phyloP scores from a whole-genome alignment of 92 coral and sea anemone species.

The Palythoa heliodiscus region DNA sequence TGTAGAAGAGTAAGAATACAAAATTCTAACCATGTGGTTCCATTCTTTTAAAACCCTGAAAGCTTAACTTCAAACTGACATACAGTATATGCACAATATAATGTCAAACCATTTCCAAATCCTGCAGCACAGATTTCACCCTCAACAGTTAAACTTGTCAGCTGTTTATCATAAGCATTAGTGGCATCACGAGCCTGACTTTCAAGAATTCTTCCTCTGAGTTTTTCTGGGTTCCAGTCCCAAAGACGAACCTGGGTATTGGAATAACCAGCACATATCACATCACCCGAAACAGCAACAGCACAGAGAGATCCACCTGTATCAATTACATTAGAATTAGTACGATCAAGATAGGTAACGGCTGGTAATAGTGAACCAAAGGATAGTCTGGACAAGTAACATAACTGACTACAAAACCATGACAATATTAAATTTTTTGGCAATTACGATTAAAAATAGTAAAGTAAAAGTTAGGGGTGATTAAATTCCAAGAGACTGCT shows the following conservation, averaged over 20 bases:
- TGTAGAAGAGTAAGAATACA: too few relatives aligned
- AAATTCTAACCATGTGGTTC: too few relatives aligned
- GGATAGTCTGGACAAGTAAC: too few relatives aligned
- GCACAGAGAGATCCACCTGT: constrained; percentile 88
- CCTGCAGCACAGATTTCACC: constrained; percentile 79
- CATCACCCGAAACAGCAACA: constrained; percentile 56
- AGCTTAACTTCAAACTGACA: neutral
- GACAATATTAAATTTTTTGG: too few relatives aligned
- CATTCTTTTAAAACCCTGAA: neutral
- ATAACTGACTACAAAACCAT: too few relatives aligned
- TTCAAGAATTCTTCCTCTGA: constrained; percentile 61
- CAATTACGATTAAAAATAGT: too few relatives aligned
- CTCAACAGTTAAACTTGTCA: constrained; percentile 62
- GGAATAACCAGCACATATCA: constrained; percentile 88
- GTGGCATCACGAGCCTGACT: constrained; percentile 27
- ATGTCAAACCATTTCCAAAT: constrained; percentile 63
- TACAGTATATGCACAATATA: neutral
- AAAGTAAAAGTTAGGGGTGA: too few relatives aligned
- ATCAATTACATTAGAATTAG: neutral
- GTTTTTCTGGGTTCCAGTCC: constrained; percentile 59
- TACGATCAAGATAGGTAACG: neutral
- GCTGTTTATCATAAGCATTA: constrained; percentile 54
- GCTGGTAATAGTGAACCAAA: too few relatives aligned
- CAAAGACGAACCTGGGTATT: constrained; percentile 77
- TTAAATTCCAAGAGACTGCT: too few relatives aligned